Base-by-base conservation (phyloP, 2,113 vertebrate species). In the Coreoperca whiteheadi region DNA sequence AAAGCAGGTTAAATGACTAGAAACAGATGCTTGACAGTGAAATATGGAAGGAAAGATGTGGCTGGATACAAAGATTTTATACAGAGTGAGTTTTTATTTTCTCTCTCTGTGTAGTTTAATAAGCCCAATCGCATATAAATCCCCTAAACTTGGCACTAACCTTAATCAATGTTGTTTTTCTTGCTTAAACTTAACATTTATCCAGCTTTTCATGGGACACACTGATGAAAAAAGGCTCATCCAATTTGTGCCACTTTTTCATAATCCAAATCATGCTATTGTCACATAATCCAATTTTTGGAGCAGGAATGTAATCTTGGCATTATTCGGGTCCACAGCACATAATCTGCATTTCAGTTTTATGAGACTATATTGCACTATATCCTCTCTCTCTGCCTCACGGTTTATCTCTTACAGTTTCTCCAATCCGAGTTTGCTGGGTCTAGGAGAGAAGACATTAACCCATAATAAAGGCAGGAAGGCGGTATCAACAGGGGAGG, bases 391-490 rank as follows among this genome's bases (percentile, higher is more conserved):
- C 21, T 70, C 63, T 66, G 41, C 9, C 50, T 65, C 48, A 0
- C 39, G 25, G 16, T 48, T 54, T 71, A 61, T 73, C 46, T 68
- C 60, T 83, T 28, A 25, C 67, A 54, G 57, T 63, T 77, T 28
- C 54, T 78, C 51, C 21, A 9, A 77, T 57, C 70, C 14, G 12
- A 56, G n/a, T 67, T 63, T 75, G 25, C 74, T 16, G 8, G 57
- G 54, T 84, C 18, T 65, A n/a, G 21, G 32, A 81, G 76, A 30
- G 74, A 78, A 83, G 78, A 68, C 67, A 84, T 93, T 90, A 91
- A 92, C 89, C 91, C 82, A 50, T 79, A 86, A 89, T 90, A 90
- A 85, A 85, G 72, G 65, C 80, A 81, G 76, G 70, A 34, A 84
- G 84, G 85, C 2, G 30, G 67, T 86, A 86, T 90, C 85, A 90